phyloP scores from a whole-genome alignment of 1,140 invertebrate species.

The Euura lappo region DNA sequence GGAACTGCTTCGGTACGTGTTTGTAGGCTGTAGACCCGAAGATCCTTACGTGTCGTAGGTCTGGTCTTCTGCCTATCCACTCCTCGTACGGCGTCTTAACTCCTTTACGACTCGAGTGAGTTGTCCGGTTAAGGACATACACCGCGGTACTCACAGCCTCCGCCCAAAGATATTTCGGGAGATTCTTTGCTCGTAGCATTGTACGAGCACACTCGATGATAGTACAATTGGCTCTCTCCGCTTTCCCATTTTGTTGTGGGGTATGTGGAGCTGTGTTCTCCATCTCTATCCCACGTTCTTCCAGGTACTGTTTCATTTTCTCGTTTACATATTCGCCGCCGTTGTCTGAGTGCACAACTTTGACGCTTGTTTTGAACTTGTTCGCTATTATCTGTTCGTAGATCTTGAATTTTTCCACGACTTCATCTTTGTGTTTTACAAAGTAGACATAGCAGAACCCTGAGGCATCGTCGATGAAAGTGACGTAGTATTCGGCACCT shows the following conservation, averaged over 20 bases:
- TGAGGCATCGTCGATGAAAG: not conserved
- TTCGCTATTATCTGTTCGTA: not conserved
- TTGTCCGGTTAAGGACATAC: constrained; percentile 39
- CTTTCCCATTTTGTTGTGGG: constrained; percentile 47
- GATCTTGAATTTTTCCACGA: not conserved
- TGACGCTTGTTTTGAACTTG: not conserved
- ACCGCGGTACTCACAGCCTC: constrained; percentile 32
- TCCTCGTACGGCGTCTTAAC: constrained; percentile 19
- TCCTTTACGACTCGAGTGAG: not conserved
- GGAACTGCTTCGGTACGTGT: constrained; percentile 41
- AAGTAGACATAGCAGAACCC: not conserved
- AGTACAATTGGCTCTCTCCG: constrained; percentile 49
- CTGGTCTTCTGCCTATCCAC: constrained; percentile 17
- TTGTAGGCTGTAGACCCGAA: constrained; percentile 42
- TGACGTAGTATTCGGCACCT: not conserved
- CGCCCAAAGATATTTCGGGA: no score
- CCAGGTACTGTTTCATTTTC: not conserved
- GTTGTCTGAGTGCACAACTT: not conserved
- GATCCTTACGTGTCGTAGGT: constrained; percentile 34
- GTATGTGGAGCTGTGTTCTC: constrained; percentile 40
- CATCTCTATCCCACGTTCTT: constrained; percentile 16
- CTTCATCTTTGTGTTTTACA: not conserved
- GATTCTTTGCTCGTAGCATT: constrained; percentile 40
- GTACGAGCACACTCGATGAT: constrained; percentile 46
- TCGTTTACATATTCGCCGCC: constrained; percentile 17